Evolutionary conservation across 2,888 invertebrate genomes (phyloP).

Genomic region (Proisotoma minuta): DNA sequence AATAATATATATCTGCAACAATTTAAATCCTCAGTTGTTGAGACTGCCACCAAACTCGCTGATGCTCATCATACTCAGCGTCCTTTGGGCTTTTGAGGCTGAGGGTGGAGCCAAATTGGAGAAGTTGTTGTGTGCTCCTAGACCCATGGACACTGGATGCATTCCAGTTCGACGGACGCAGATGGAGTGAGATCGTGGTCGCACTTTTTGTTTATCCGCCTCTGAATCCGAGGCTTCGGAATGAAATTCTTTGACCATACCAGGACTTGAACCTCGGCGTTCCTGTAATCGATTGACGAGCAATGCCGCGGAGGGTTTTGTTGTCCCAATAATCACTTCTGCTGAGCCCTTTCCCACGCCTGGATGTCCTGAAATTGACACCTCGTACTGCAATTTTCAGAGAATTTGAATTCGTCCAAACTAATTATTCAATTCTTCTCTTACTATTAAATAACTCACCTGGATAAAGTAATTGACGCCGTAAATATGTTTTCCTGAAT

Average conservation of each 20-base stretch:
- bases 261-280: background rate
- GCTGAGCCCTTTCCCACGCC: background rate
- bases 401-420: background rate
- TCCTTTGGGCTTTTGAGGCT: background rate
- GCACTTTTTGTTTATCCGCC: too few relatives aligned
- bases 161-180: background rate
- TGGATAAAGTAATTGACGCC: background rate
- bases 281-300: background rate
- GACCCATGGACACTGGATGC: background rate
- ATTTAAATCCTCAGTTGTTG: too few relatives aligned
- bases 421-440: background rate
- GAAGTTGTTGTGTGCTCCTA: background rate
- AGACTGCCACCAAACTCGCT: background rate
- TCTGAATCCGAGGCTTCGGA: too few relatives aligned
- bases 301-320: constrained; percentile 1
- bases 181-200: background rate
- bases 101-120: background rate
- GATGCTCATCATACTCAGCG: background rate
- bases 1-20: too few relatives aligned
- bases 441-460: background rate
- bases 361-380: background rate
- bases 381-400: background rate
- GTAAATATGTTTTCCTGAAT: background rate
- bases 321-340: constrained; percentile 9
- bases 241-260: background rate